Conservation (phyloP, 2,797 vertebrate species). For the Tolypeutes matacus region DNA sequence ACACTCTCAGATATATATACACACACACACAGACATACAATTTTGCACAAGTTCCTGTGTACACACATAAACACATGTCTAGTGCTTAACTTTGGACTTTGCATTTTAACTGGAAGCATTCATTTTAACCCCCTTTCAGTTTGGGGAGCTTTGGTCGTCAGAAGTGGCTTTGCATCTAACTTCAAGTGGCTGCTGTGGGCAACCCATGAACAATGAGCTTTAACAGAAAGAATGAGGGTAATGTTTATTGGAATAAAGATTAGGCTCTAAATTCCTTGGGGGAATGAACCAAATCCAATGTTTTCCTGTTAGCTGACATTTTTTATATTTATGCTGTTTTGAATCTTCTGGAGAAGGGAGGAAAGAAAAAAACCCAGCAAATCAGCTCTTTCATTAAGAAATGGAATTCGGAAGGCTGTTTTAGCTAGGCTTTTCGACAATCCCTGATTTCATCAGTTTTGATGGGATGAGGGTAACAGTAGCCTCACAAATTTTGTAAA, state of each 20-base stretch:
- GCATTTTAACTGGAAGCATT: background rate
- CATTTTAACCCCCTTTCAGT: background rate
- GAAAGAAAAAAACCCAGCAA: background rate
- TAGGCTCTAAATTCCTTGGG: conserved; percentile 66
- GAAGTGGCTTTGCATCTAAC: conserved; percentile 15
- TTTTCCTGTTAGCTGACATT: conserved; percentile 60
- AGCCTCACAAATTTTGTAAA: conserved; percentile 64
- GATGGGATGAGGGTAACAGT: background rate
- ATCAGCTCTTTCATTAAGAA: conserved; percentile 67
- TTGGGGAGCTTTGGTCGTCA: conserved; percentile 38
- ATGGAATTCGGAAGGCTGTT: conserved; percentile 56
- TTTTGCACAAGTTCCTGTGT: background rate
- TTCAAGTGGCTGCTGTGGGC: conserved; percentile 6
- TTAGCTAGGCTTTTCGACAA: conserved; percentile 48
- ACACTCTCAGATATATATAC: background rate
- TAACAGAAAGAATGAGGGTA: conserved; percentile 62
- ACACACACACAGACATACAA: background rate
- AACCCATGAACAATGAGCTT: conserved; percentile 54
- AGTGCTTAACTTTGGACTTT: background rate
- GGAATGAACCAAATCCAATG: conserved; percentile 67
- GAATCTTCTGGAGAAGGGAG: conserved; percentile 55
- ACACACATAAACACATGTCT: background rate
- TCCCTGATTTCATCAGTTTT: conserved; percentile 50
- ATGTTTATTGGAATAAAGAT: conserved; percentile 73
- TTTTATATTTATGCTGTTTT: conserved; percentile 59